A percentile compares a stretch with the other conserved stretches of the same genome.
Evolutionary conservation across 2,888 invertebrate species (phyloP).

Genomic region (Mythimna pallens): DNA sequence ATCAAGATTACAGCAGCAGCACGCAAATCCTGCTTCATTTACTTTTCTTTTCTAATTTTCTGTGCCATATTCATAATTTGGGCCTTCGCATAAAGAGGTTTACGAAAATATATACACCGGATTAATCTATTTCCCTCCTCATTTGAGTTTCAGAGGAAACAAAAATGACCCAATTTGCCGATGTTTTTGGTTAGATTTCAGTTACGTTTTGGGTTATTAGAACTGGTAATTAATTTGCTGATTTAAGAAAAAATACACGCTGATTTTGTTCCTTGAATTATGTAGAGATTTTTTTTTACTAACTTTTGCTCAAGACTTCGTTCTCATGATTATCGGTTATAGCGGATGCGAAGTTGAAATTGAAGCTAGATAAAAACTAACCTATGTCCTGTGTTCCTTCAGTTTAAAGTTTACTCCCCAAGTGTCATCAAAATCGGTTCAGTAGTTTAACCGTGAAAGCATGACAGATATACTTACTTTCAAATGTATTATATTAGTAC

Average conservation of each 20-base stretch:
- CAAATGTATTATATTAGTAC: too few species aligned
- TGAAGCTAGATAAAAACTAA: too few species aligned
- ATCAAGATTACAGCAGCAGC: constrained; percentile 63
- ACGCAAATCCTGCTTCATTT: constrained; percentile 67
- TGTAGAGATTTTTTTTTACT: background rate
- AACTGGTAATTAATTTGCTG: constrained; percentile 11
- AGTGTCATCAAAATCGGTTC: too few species aligned
- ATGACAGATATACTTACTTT: too few species aligned
- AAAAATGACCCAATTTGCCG: constrained; percentile 30
- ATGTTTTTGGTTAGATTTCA: constrained; percentile 35
- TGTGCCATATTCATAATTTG: constrained; percentile 63
- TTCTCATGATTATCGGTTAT: too few species aligned
- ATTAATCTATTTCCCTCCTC: constrained; percentile 52
- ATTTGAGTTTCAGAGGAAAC: constrained; percentile 39
- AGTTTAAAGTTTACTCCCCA: too few species aligned
- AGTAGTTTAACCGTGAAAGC: too few species aligned
- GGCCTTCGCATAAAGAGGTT: constrained; percentile 55
- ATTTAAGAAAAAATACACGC: background rate
- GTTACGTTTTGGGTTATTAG: constrained; percentile 7
- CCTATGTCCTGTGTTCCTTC: too few species aligned
- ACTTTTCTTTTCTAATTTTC: constrained; percentile 65
- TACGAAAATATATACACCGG: constrained; percentile 48
- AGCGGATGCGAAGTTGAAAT: too few species aligned
- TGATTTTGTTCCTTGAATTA: background rate
- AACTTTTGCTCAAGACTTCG: too few species aligned